Evolutionary conservation across 2,113 vertebrate genomes (phyloP).

Genomic region (Serilophus lunatus): DNA sequence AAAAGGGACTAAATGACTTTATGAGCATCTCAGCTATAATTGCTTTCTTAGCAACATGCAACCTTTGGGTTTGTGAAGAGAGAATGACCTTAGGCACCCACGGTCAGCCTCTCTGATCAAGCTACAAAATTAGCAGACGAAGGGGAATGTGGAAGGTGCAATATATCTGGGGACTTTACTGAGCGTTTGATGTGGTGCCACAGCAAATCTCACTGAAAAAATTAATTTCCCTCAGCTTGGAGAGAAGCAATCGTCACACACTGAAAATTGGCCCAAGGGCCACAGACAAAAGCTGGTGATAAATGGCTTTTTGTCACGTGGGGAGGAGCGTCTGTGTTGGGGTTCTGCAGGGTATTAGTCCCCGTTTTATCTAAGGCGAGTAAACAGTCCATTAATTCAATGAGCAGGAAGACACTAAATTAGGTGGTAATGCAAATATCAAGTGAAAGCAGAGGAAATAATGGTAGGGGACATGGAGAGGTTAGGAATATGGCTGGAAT

Average conservation of each 20-base stretch:
- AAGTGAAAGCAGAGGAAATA: slow-evolving; percentile 23
- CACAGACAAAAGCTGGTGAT: slow-evolving; percentile 23
- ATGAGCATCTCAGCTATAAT: neutral
- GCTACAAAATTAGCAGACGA: neutral
- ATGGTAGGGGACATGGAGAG: neutral
- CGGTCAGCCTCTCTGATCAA: neutral
- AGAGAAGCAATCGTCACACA: slow-evolving; percentile 21
- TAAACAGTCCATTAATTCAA: slow-evolving; percentile 54
- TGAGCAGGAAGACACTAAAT: slow-evolving; percentile 30
- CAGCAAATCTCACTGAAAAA: slow-evolving; percentile 22
- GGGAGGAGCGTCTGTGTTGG: neutral
- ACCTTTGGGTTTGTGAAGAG: neutral
- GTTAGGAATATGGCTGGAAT: neutral
- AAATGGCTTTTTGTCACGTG: neutral
- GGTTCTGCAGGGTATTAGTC: slow-evolving; percentile 35
- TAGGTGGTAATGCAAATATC: slow-evolving; percentile 50
- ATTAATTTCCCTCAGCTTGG: slow-evolving; percentile 19
- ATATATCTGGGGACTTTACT: slow-evolving; percentile 17
- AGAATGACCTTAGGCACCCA: neutral
- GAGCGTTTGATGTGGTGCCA: slow-evolving; percentile 21
- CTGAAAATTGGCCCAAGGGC: slow-evolving; percentile 45
- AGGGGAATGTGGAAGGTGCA: neutral
- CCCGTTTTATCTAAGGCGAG: slow-evolving; percentile 29
- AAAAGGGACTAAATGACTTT: neutral
- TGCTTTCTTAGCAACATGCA: neutral